phyloP scores from a whole-genome alignment of 2,888 invertebrate genomes.

The Acanthococcus lagerstroemiae region DNA sequence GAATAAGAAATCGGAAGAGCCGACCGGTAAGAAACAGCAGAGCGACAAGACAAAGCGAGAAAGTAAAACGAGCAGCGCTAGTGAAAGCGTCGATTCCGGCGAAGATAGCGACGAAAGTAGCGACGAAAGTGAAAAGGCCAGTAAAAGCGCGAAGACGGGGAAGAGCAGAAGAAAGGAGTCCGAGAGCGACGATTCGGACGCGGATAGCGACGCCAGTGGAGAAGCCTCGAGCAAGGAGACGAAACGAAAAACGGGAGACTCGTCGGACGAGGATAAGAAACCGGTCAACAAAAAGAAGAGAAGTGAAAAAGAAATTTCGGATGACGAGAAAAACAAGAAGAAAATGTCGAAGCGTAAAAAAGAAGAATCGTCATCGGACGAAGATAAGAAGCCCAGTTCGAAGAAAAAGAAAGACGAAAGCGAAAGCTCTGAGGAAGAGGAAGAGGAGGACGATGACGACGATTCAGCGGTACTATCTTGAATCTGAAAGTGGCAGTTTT shows the following conservation, averaged over 20 bases:
- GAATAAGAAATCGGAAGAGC: conserved; percentile 22
- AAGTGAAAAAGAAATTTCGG: conserved; percentile 19
- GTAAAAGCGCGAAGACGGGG: neutral
- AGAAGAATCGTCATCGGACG: conserved; percentile 28
- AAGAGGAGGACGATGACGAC: too few relatives aligned
- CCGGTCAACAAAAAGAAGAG: neutral
- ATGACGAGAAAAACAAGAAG: conserved; percentile 19
- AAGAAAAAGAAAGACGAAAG: conserved; percentile 41
- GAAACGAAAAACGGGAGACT: neutral
- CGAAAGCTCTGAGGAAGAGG: conserved; percentile 39
- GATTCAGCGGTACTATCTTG: conserved; percentile 38
- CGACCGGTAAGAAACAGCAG: neutral
- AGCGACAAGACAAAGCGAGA: conserved; percentile 8
- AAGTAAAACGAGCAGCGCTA: neutral
- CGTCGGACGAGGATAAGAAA: neutral
- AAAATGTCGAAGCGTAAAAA: conserved; percentile 18
- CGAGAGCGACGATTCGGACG: neutral
- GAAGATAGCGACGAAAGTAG: neutral
- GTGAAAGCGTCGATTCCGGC: neutral
- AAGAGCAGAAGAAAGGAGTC: too few relatives aligned
- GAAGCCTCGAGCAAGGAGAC: conserved; percentile 4
- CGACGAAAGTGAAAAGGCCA: neutral
- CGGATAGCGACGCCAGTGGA: neutral
- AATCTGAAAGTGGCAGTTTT: too few relatives aligned
- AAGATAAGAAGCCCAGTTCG: conserved; percentile 39